These are phyloP conservation scores for Semnopithecus entellus DNA, from an alignment of 2,113 vertebrate genomes.

Conservation along the genomic window DNA sequence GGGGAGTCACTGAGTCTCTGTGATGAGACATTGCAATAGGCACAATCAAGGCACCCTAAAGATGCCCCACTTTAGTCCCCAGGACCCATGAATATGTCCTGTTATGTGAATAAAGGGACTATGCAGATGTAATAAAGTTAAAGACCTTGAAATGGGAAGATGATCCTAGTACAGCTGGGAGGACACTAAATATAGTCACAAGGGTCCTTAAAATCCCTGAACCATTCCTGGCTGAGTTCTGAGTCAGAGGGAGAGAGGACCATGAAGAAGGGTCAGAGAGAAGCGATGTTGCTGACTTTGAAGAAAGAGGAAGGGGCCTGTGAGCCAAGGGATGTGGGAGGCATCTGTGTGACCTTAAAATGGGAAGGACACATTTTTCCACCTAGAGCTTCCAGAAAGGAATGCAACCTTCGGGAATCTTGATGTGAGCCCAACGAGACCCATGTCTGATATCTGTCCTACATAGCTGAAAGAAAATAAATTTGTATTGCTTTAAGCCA, in stretches of 20 bases:
- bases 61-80: rapidly evolving
- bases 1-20: rapidly evolving
- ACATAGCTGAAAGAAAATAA: rapidly evolving
- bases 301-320: rapidly evolving
- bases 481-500: background rate
- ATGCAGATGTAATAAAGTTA: rapidly evolving
- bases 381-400: background rate
- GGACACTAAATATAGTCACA: too few species aligned
- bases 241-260: background rate
- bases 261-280: rapidly evolving
- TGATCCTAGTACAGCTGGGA: background rate
- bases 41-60: background rate
- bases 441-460: rapidly evolving
- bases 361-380: too few species aligned
- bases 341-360: background rate
- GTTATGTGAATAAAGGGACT: background rate
- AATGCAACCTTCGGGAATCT: rapidly evolving
- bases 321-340: background rate
- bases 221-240: background rate
- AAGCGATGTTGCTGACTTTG: rapidly evolving
- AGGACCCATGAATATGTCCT: rapidly evolving
- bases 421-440: background rate
- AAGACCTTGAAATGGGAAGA: background rate
- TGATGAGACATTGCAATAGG: rapidly evolving
- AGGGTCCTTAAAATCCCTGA: background rate